phyloP scores from a whole-genome alignment of 2,888 invertebrate species.

The Lacanobia wlatinum region DNA sequence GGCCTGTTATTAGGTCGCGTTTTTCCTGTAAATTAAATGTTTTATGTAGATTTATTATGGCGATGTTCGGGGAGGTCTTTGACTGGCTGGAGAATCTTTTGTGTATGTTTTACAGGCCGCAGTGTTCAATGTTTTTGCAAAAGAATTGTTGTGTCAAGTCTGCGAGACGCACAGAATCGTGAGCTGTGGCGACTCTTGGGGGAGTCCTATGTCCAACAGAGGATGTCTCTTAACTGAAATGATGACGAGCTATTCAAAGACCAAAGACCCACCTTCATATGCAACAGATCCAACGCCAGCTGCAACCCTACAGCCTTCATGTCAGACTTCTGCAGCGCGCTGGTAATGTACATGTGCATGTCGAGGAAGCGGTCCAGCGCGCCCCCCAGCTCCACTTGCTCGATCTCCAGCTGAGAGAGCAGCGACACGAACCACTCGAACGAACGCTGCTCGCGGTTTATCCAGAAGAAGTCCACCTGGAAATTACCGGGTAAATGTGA shows the following conservation, averaged over 20 bases:
- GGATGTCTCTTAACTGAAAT: no score
- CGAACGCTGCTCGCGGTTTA: constrained; percentile 97
- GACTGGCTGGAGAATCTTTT: no score
- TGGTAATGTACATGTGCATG: constrained; percentile 99
- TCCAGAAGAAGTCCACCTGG: constrained; percentile 99
- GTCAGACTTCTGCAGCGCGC: constrained; percentile 97
- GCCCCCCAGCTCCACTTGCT: constrained; percentile 96
- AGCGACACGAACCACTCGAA: constrained; percentile 99
- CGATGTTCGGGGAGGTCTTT: no score
- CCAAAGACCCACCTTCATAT: constrained; percentile 93
- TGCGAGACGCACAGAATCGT: no score
- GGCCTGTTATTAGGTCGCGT: constrained; percentile 97
- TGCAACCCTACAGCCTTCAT: constrained; percentile 98
- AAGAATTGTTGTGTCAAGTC: no score
- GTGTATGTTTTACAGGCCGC: no score
- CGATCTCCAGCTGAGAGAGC: constrained; percentile 97
- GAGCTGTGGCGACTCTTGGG: no score
- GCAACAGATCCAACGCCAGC: constrained; percentile 96
- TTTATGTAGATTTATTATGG: no score
- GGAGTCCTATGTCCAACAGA: no score
- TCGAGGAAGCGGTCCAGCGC: constrained; percentile 96
- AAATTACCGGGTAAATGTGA: no score
- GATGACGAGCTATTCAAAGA: no score
- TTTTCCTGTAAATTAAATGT: constrained; percentile 93
- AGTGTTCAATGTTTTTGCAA: no score